phyloP scores from a whole-genome alignment of 2,888 invertebrate species.

The Aelia acuminata region DNA sequence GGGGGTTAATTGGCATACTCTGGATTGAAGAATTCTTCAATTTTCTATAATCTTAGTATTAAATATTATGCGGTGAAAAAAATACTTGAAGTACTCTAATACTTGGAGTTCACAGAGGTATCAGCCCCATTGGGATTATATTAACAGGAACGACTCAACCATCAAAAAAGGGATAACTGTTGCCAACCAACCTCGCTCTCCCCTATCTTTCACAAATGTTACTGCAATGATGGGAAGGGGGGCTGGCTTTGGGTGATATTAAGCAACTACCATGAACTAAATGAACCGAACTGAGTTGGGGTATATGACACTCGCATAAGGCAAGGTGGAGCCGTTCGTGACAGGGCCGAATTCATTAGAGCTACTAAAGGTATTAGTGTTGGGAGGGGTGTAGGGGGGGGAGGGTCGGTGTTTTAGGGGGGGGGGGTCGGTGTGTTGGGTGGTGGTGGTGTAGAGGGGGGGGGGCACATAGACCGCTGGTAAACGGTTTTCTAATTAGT shows the following conservation, averaged over 20 bases:
- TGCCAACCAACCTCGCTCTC: no score
- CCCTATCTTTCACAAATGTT: background rate
- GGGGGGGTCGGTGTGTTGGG: background rate
- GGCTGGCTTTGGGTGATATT: background rate
- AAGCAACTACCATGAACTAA: background rate
- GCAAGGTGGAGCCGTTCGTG: slow-evolving; percentile 30
- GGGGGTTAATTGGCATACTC: no score
- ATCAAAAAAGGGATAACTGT: no score
- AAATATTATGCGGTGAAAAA: no score
- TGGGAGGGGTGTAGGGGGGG: no score
- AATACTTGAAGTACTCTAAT: no score
- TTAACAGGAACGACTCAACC: no score
- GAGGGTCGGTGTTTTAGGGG: background rate
- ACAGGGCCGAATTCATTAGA: slow-evolving; percentile 40
- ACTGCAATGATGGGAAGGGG: background rate
- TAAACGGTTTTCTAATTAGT: slow-evolving; percentile 35
- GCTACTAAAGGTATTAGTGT: slow-evolving; percentile 42
- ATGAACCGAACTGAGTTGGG: slow-evolving; percentile 8
- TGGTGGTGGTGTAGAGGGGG: background rate
- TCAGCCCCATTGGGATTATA: no score
- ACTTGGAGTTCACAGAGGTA: no score
- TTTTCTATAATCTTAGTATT: no score
- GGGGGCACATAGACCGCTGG: slow-evolving; percentile 24
- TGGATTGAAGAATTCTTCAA: no score
- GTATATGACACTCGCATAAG: slow-evolving; percentile 23